These are phyloP conservation scores for Aurelia sp. DNA, from an alignment of 30 jellyfish, hydroid and myxozoan species.

Conservation along the genomic window DNA sequence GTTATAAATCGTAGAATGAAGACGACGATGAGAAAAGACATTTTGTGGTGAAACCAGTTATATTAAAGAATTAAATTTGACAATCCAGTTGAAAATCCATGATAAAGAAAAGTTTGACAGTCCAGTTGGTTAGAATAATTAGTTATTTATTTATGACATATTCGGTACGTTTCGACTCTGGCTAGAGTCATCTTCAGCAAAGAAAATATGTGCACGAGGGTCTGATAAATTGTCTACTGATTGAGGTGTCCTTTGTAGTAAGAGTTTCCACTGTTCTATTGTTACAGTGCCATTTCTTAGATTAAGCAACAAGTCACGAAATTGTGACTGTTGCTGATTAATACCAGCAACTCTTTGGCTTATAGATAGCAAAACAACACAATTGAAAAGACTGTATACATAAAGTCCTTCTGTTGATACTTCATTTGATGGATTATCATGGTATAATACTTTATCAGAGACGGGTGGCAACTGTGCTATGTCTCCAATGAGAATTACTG, in stretches of 20 bases:
- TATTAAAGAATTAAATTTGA: too few relatives aligned
- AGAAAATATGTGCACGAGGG: too few relatives aligned
- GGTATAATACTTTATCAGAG: slow-evolving; percentile 26
- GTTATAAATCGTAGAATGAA: too few relatives aligned
- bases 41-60: too few relatives aligned
- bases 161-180: too few relatives aligned
- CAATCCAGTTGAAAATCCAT: too few relatives aligned
- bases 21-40: too few relatives aligned
- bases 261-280: slow-evolving; percentile 14
- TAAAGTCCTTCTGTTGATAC: slow-evolving; percentile 17
- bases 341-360: slow-evolving; percentile 30
- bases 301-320: slow-evolving; percentile 3
- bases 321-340: slow-evolving; percentile 1
- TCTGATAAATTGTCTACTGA: too few relatives aligned
- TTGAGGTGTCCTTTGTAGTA: slow-evolving; percentile 21
- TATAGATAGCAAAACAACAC: background rate
- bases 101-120: too few relatives aligned
- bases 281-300: slow-evolving; percentile 28
- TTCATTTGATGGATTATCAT: slow-evolving; percentile 1
- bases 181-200: too few relatives aligned
- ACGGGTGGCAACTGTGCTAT: slow-evolving; percentile 55
- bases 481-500: slow-evolving; percentile 27
- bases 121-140: too few relatives aligned
- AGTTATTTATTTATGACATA: too few relatives aligned
- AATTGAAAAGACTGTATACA: slow-evolving; percentile 8